These are phyloP conservation scores for Chaunax sp. DNA, from an alignment of 2,797 vertebrate genomes.

Conservation along the genomic window DNA sequence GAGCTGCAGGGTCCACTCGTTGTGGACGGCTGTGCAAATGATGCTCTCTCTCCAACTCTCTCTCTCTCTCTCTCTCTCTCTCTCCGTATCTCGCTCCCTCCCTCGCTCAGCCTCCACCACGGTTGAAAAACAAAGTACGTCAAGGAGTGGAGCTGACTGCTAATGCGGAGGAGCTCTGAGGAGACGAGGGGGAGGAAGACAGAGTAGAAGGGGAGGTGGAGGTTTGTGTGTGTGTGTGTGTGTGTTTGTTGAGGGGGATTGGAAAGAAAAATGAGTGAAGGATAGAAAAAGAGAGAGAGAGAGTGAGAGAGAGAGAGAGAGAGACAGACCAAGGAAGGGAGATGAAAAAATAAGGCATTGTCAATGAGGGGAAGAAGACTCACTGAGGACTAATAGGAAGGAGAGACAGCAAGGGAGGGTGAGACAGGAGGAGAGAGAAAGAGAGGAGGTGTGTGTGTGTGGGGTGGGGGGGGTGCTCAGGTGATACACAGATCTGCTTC, in stretches of 20 bases:
- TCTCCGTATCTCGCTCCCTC: constrained; percentile 51
- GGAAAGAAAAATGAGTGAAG: constrained; percentile 57
- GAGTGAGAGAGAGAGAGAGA: constrained; percentile 12
- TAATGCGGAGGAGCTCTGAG: constrained; percentile 80
- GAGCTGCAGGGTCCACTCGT: constrained; percentile 56
- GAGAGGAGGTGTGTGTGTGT: not conserved
- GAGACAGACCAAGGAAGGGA: constrained; percentile 43
- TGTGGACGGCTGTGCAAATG: constrained; percentile 68
- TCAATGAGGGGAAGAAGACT: constrained; percentile 59
- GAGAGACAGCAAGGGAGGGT: constrained; percentile 32
- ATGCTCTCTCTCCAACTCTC: constrained; percentile 58
- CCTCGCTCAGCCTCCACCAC: constrained; percentile 72
- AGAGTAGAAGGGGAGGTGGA: not conserved
- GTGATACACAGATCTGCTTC: constrained; percentile 61
- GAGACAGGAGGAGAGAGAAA: constrained; percentile 26
- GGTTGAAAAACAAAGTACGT: constrained; percentile 84
- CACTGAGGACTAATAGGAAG: constrained; percentile 45
- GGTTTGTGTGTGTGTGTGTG: constrained; percentile 1
- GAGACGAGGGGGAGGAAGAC: constrained; percentile 45
- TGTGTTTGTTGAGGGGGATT: constrained; percentile 18
- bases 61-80: constrained; percentile 29
- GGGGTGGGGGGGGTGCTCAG: constrained; percentile 33
- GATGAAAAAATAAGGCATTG: constrained; percentile 63
- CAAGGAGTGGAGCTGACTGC: constrained; percentile 82
- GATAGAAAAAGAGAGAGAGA: constrained; percentile 31